A percentile compares a stretch with the other conserved stretches of the same genome.
Evolutionary conservation across 2,888 invertebrate genomes (phyloP).

Genomic region (Tenthredo mesomela): DNA sequence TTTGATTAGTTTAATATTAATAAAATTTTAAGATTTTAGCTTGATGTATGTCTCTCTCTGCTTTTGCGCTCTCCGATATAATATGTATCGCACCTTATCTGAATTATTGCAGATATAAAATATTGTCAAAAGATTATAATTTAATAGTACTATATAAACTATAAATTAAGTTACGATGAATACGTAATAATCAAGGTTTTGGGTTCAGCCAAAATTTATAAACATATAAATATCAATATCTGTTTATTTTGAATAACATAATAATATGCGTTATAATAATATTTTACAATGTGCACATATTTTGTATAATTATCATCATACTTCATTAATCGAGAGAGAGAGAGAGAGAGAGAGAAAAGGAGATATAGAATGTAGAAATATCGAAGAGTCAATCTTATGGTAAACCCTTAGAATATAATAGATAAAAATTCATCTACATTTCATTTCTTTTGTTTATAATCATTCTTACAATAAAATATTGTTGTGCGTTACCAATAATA

Average conservation of each 20-base stretch:
- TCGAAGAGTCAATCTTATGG: neutral
- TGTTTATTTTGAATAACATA: slow-evolving; percentile 40
- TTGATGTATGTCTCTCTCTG: neutral
- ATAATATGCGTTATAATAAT: slow-evolving; percentile 29
- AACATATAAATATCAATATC: slow-evolving; percentile 35
- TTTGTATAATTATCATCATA: slow-evolving; percentile 10
- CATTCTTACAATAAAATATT: neutral
- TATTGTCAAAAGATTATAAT: neutral
- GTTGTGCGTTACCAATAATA: slow-evolving; percentile 1
- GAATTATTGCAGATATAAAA: neutral
- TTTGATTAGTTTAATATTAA: neutral
- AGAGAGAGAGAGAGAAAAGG: neutral
- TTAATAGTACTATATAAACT: neutral
- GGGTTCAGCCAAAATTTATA: slow-evolving; percentile 37
- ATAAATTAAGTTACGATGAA: neutral
- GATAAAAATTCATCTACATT: slow-evolving; percentile 30
- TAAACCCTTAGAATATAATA: slow-evolving; percentile 5
- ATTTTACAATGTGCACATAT: slow-evolving; percentile 38
- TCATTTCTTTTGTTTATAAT: neutral
- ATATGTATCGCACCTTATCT: neutral
- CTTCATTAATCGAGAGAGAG: neutral
- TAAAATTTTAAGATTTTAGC: neutral
- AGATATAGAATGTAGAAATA: neutral
- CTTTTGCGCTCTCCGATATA: neutral
- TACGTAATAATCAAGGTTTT: slow-evolving; percentile 19